A percentile compares a stretch with the other conserved stretches of the same genome.
phyloP scores from a whole-genome alignment of 1,140 invertebrate species.

The Thrips palmi region DNA sequence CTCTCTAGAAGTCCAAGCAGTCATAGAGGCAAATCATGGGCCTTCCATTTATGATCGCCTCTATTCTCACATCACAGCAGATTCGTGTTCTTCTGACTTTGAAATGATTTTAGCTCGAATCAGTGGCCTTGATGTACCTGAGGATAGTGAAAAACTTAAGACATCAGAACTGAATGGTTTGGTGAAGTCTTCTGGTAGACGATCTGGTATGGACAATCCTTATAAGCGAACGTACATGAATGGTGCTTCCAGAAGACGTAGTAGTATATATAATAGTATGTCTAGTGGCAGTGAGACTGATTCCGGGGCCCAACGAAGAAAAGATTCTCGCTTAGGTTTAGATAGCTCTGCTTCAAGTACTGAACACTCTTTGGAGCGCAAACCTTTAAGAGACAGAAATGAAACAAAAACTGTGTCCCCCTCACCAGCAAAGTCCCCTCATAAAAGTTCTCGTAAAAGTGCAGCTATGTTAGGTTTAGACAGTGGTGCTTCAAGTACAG shows the following conservation, averaged over 20 bases:
- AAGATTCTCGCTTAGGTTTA: too few species aligned
- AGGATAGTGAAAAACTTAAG: slow-evolving; percentile 33
- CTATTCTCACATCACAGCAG: slow-evolving; percentile 51
- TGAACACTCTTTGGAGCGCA: too few species aligned
- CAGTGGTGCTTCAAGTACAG: too few species aligned
- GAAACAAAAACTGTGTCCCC: too few species aligned
- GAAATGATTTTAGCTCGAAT: slow-evolving; percentile 50
- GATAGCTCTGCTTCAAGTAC: slow-evolving; percentile 16
- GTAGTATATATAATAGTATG: slow-evolving; percentile 40
- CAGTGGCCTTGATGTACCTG: slow-evolving; percentile 36
- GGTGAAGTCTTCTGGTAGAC: slow-evolving; percentile 28
- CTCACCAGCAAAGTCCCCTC: too few species aligned
- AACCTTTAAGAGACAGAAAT: too few species aligned
- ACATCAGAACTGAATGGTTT: slow-evolving; percentile 50
- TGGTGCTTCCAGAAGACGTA: slow-evolving; percentile 40
- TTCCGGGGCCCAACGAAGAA: too few species aligned
- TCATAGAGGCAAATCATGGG: slow-evolving; percentile 74
- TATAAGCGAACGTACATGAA: slow-evolving; percentile 60
- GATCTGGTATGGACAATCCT: slow-evolving; percentile 34
- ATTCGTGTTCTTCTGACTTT: slow-evolving; percentile 46
- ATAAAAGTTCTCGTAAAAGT: too few species aligned
- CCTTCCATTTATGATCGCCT: slow-evolving; percentile 73
- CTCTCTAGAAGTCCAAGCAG: slow-evolving; percentile 42
- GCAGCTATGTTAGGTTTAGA: too few species aligned
- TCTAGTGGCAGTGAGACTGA: slow-evolving; percentile 40